Base-by-base conservation (phyloP, 2,888 invertebrate genomes). In the Psylliodes chrysocephalus region DNA sequence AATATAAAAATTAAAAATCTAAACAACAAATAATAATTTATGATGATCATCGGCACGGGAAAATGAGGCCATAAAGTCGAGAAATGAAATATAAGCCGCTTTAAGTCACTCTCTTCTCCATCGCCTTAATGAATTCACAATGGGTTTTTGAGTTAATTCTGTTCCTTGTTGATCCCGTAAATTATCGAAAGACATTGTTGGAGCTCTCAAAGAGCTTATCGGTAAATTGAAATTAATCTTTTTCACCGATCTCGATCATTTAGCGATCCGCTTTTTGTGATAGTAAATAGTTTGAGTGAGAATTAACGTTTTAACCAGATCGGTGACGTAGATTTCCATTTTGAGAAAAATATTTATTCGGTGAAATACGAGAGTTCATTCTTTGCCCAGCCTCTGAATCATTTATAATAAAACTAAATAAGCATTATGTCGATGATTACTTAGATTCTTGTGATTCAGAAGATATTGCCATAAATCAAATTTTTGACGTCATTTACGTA, bases 61-160 rank as follows among this genome's bases (percentile, higher is more conserved):
- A 59, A 59, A 51, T 18, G 18, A 17, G 33, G 40, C 33, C 17
- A 7, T 52, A 42, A 52, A 33, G 42, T 28, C 19, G 8, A n/a
- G n/a, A 40, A 60, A 52, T 42, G 30, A 42, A 60, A 60, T 60
- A 52, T 52, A 51, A 60, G 52, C 52, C 42, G 14, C 33, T 44
- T 19, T 19, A 54, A 42, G 40, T 42, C 40, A 38, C 18, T 52
- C 30, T 51, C 51, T 52, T 30, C 52, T 52, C 42, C 52, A 51
- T 42, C 42, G 51, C 22, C 28, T 8, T 60, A 52, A 60, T 52
- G 60, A 42, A 60, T 52, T 52, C 60, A 51, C 60, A 52, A 60
- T 60, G 51, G 60, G 42, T 60, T 60, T 60, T n/a, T 52, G 22
- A 52, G 51, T 42, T 60, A 60, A 60, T 60, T 60, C 42, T 51